Evolutionary conservation across 2,797 vertebrate species (phyloP).

Genomic region (Falco columbarius): DNA sequence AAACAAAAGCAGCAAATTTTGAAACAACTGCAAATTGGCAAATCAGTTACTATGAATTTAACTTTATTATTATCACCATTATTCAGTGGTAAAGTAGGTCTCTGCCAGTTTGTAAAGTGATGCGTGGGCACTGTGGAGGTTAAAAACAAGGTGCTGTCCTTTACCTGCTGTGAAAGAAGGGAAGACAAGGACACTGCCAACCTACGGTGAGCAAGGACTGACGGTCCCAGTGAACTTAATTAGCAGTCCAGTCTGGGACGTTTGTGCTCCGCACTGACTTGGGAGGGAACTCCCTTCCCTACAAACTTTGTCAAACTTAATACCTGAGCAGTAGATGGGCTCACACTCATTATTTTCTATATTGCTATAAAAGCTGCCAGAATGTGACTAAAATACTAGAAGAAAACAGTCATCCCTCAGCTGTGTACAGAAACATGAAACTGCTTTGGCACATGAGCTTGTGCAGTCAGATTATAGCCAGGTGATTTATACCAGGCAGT

Average conservation of each 20-base stretch:
- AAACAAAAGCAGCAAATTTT: not conserved
- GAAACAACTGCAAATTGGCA: not conserved
- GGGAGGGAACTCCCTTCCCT: not conserved
- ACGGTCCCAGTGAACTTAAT: not conserved
- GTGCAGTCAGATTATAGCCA: not conserved
- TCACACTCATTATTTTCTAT: not conserved
- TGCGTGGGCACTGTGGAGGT: not conserved
- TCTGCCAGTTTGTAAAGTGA: not conserved
- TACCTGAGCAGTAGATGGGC: not conserved
- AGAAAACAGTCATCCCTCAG: not conserved
- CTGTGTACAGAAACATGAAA: not conserved
- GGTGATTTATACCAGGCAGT: not conserved
- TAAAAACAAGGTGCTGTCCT: not conserved
- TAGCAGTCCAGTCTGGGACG: accelerated
- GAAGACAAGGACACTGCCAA: not conserved
- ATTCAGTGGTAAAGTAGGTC: not conserved
- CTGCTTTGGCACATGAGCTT: not conserved
- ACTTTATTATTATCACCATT: not conserved
- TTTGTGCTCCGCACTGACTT: not conserved
- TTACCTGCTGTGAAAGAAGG: not conserved
- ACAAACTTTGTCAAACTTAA: not conserved
- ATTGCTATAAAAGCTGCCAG: not conserved
- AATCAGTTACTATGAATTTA: not conserved
- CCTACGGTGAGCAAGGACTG: accelerated
- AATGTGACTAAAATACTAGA: not conserved